A percentile compares a stretch with the other conserved stretches of the same genome.
phyloP scores from a whole-genome alignment of 1,140 invertebrate genomes.

The Drosophila bocqueti region DNA sequence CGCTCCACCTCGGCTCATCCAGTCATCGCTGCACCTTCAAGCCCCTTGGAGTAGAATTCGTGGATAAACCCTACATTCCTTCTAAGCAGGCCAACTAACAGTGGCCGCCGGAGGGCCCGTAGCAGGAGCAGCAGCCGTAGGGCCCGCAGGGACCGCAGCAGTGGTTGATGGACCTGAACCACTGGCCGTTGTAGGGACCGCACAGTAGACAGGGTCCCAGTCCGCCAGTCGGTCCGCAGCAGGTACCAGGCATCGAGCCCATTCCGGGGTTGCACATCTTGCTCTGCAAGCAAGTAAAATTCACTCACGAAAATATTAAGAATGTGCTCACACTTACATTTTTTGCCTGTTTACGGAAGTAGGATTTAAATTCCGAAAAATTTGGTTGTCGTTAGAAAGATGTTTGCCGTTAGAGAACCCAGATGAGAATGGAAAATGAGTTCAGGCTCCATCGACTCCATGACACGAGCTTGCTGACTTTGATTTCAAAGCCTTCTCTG shows the following conservation, averaged over 20 bases:
- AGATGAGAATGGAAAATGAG: slow-evolving; percentile 39
- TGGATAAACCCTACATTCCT: slow-evolving; percentile 54
- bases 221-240: slow-evolving; percentile 69
- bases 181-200: slow-evolving; percentile 70
- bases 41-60: background rate
- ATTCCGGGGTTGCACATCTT: slow-evolving; percentile 69
- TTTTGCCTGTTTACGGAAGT: slow-evolving; percentile 68
- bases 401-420: slow-evolving; percentile 42
- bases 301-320: background rate
- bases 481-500: slow-evolving; percentile 14
- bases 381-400: slow-evolving; percentile 41
- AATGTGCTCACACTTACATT: slow-evolving; percentile 31
- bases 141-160: slow-evolving; percentile 71
- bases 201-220: slow-evolving; percentile 67
- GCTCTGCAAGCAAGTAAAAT: background rate
- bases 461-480: background rate
- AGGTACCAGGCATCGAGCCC: slow-evolving; percentile 67
- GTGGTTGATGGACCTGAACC: slow-evolving; percentile 66
- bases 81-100: slow-evolving; percentile 69
- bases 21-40: background rate
- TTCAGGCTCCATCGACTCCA: background rate
- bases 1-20: background rate
- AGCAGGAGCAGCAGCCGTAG: slow-evolving; percentile 70
- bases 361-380: slow-evolving; percentile 43
- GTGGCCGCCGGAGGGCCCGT: slow-evolving; percentile 65